These are phyloP conservation scores for Tinamus guttatus DNA, from an alignment of 2,113 vertebrate species.

Conservation along the genomic window DNA sequence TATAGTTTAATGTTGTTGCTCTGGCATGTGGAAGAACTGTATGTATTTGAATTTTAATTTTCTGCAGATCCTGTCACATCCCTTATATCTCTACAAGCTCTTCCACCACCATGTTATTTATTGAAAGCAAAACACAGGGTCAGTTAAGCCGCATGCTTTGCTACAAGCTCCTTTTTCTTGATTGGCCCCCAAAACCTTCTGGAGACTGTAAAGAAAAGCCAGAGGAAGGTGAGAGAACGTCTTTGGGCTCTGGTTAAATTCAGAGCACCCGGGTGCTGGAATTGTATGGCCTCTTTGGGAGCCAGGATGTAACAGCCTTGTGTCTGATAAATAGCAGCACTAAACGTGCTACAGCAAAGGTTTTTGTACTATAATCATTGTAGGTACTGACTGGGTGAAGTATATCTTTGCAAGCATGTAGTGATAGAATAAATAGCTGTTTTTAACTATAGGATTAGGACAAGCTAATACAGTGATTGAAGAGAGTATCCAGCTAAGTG, in stretches of 20 bases:
- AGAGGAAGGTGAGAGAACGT: background rate
- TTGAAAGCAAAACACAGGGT: background rate
- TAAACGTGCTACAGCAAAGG: conserved; percentile 73
- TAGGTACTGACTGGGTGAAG: conserved; percentile 65
- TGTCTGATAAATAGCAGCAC: conserved; percentile 74
- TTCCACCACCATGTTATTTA: background rate
- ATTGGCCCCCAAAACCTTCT: background rate
- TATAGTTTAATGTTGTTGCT: background rate
- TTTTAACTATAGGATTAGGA: conserved; percentile 66
- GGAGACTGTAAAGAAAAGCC: background rate
- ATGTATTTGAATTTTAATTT: background rate
- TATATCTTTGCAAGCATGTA: conserved; percentile 61
- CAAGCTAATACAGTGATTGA: conserved; percentile 65
- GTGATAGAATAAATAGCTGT: conserved; percentile 72
- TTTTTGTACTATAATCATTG: conserved; percentile 75
- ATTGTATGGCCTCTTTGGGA: conserved; percentile 62
- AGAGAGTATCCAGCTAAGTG: conserved; percentile 42
- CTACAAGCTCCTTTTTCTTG: background rate
- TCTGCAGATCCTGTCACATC: background rate
- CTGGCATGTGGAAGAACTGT: background rate
- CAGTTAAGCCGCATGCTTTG: background rate
- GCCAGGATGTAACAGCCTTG: conserved; percentile 70
- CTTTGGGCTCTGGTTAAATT: conserved; percentile 51
- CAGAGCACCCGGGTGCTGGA: conserved; percentile 66
- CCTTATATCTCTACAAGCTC: background rate